Conservation (phyloP, 1,140 invertebrate genomes). For the Holcopasites calliopsidis region DNA sequence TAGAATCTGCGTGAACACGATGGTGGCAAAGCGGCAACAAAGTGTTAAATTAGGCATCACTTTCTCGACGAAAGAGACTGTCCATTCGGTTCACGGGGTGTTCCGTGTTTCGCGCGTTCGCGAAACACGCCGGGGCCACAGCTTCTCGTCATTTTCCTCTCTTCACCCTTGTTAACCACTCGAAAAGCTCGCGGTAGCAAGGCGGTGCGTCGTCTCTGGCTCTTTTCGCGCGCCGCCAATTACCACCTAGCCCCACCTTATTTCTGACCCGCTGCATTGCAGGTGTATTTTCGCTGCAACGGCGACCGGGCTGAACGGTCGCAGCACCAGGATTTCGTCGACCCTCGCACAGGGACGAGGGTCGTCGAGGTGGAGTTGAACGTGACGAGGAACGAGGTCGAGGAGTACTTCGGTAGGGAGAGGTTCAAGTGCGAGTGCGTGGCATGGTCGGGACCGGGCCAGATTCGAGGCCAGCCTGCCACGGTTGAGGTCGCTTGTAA, state of each 20-base stretch:
- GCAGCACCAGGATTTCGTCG: conserved; percentile 84
- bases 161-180: conserved; percentile 51
- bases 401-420: conserved; percentile 93
- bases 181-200: not conserved
- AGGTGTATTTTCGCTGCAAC: conserved; percentile 94
- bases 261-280: conserved; percentile 37
- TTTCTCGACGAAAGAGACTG: not conserved
- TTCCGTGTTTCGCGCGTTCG: conserved; percentile 11
- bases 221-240: conserved; percentile 36
- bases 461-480: conserved; percentile 90
- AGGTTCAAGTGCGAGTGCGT: conserved; percentile 94
- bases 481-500: conserved; percentile 94
- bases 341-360: conserved; percentile 92
- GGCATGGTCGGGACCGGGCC: conserved; percentile 86
- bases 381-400: conserved; percentile 93
- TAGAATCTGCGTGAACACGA: not conserved
- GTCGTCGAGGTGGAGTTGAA: conserved; percentile 93
- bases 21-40: not conserved
- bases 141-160: conserved; percentile 29
- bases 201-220: conserved; percentile 7
- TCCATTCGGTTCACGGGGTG: not conserved
- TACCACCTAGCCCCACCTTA: conserved; percentile 1
- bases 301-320: conserved; percentile 86
- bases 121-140: not conserved
- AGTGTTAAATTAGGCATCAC: not conserved